These are phyloP conservation scores for Daktulosphaira vitifoliae DNA, from an alignment of 1,140 invertebrate species.

Conservation along the genomic window DNA sequence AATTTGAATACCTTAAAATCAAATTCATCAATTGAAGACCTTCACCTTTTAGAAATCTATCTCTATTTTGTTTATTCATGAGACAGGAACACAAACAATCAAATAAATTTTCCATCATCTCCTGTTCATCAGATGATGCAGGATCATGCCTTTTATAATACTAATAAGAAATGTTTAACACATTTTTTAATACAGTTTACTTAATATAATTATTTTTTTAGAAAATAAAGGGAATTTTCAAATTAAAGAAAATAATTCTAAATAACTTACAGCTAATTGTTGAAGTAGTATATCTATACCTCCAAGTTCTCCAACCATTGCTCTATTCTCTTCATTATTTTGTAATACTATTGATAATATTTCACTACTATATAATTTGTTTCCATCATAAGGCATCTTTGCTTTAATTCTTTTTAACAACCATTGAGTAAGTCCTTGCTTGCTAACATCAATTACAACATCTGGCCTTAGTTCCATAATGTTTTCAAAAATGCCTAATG, in stretches of 20 bases:
- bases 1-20: conserved; percentile 76
- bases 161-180: conserved; percentile 45
- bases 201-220: no score
- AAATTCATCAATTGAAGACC: conserved; percentile 93
- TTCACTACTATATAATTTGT: conserved; percentile 94
- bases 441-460: conserved; percentile 69
- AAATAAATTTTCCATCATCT: conserved; percentile 99
- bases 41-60: conserved; percentile 87
- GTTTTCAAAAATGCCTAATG: conserved; percentile 83
- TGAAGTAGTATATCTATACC: conserved; percentile 94
- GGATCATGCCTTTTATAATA: conserved; percentile 94
- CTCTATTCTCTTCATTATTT: conserved; percentile 72
- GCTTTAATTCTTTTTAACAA: conserved; percentile 79
- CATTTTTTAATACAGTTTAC: no score
- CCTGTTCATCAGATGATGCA: conserved; percentile 78
- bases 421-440: conserved; percentile 87
- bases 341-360: conserved; percentile 92
- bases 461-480: conserved; percentile 83
- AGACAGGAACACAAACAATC: conserved; percentile 89
- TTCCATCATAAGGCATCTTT: conserved; percentile 84
- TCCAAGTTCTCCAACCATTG: conserved; percentile 79
- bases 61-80: conserved; percentile 77
- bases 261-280: conserved; percentile 72
- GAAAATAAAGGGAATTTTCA: no score
- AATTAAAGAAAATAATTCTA: background rate